A percentile compares a stretch with the other conserved stretches of the same genome.
phyloP scores from a whole-genome alignment of 1,140 invertebrate species.

The Diorhabda carinulata region DNA sequence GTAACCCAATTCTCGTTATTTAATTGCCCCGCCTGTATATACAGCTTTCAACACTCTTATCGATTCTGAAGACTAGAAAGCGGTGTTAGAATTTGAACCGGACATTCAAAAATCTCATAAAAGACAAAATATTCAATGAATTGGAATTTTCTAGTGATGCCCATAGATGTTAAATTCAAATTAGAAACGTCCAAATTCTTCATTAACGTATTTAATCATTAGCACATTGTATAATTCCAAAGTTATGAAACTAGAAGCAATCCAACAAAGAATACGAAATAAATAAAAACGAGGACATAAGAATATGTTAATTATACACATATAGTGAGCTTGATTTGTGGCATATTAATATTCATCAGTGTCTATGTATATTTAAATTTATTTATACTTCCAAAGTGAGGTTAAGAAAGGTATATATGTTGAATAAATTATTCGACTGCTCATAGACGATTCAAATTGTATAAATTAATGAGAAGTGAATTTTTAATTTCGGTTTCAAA shows the following conservation, averaged over 20 bases:
- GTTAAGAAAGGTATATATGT: background rate
- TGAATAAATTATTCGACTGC: background rate
- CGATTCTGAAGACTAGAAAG: no score
- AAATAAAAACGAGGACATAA: background rate
- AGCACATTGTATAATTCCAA: background rate
- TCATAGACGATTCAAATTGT: background rate
- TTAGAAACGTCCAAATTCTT: no score
- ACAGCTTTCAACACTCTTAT: no score
- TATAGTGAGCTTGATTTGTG: background rate
- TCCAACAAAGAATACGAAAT: background rate
- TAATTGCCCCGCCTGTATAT: no score
- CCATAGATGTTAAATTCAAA: no score
- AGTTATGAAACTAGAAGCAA: background rate
- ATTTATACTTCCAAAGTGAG: slow-evolving; percentile 1
- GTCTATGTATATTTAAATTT: background rate
- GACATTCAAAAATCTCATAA: no score
- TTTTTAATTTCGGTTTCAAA: background rate
- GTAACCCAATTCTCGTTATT: no score
- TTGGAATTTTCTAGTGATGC: no score
- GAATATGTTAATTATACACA: background rate
- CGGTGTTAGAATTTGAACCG: no score
- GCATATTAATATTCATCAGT: background rate
- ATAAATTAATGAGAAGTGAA: background rate
- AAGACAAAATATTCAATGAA: no score
- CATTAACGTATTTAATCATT: no score